phyloP scores from a whole-genome alignment of 2,113 vertebrate genomes.

The Nesoenas mayeri region DNA sequence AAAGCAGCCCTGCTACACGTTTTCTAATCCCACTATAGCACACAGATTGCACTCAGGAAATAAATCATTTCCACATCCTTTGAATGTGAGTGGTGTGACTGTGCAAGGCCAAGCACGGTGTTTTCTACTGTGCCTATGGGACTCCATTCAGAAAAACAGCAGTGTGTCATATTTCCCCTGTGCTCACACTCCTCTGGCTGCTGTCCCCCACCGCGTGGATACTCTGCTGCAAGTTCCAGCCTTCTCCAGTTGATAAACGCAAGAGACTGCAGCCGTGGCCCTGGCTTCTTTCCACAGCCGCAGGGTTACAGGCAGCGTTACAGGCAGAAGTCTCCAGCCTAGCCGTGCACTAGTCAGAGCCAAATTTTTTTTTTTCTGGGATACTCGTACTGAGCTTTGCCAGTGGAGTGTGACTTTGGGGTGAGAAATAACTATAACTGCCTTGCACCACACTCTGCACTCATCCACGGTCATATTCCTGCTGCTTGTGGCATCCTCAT shows the following conservation, averaged over 20 bases:
- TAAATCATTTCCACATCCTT: background rate
- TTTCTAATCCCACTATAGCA: background rate
- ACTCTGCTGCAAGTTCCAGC: background rate
- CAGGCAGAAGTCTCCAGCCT: background rate
- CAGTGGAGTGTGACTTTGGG: background rate
- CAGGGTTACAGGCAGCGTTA: background rate
- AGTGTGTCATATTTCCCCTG: fast-evolving
- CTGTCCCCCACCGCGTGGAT: fast-evolving
- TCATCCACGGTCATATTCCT: background rate
- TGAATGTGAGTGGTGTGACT: background rate
- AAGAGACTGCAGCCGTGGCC: fast-evolving
- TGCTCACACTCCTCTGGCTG: background rate
- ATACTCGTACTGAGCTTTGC: background rate
- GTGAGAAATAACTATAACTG: background rate
- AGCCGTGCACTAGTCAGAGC: background rate
- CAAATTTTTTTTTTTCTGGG: background rate
- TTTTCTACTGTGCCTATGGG: background rate
- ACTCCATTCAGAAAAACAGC: background rate
- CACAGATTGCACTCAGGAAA: background rate
- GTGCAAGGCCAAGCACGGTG: background rate
- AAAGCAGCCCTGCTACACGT: background rate
- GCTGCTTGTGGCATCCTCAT: background rate
- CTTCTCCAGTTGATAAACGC: background rate
- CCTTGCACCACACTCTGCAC: background rate
- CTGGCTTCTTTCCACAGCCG: background rate